These are phyloP conservation scores for Metallyticus violacea DNA, from an alignment of 2,888 invertebrate species.

Conservation along the genomic window DNA sequence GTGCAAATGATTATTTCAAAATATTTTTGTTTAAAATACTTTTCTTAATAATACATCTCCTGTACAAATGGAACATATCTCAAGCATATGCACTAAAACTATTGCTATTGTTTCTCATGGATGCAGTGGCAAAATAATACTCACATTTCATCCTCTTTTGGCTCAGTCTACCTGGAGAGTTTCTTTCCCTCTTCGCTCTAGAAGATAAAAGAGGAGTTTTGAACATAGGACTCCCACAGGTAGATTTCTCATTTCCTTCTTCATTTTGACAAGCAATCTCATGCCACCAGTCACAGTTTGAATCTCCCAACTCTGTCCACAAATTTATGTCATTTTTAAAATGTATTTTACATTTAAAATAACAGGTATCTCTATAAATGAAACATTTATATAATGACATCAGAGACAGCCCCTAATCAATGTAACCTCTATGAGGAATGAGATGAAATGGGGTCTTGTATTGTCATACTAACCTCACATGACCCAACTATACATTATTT, in stretches of 20 bases:
- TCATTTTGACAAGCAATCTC: neutral
- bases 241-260: neutral
- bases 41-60: too few species aligned
- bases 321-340: neutral
- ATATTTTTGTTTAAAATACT: too few species aligned
- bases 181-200: neutral
- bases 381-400: too few species aligned
- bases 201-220: neutral
- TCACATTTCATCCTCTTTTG: neutral
- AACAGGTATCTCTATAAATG: too few species aligned
- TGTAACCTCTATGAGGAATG: neutral
- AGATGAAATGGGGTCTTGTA: too few species aligned
- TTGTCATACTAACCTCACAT: neutral
- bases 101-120: neutral
- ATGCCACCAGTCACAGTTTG: slow-evolving; percentile 3
- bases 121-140: neutral
- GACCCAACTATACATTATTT: too few species aligned
- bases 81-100: neutral
- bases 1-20: too few species aligned
- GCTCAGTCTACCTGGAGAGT: neutral
- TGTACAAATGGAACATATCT: too few species aligned
- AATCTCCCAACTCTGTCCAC: slow-evolving; percentile 19
- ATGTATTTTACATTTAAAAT: too few species aligned
- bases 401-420: too few species aligned
- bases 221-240: neutral